Evolutionary conservation across 1,140 invertebrate genomes (phyloP), one percentile per base, ranked within the genome.

Genomic region (Mizuhopecten yessoensis): DNA sequence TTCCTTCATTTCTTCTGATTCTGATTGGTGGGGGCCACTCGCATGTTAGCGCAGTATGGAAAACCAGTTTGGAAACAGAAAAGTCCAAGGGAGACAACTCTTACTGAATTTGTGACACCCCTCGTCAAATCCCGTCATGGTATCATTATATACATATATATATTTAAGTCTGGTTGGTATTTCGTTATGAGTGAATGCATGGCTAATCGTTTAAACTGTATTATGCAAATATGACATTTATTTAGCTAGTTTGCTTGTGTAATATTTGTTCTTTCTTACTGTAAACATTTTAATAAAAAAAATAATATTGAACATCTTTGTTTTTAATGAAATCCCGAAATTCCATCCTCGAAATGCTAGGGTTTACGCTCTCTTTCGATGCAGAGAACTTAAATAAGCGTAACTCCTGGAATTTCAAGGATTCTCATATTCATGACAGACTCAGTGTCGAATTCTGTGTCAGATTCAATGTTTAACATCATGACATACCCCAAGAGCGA

Each of bases 151-250:
- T 29, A 75, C 7, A 75, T 5, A 29, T 75, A 75, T 29, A 75
- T 75, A 75, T 75, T 75, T 75, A 75, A 29, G 57, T 75, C 57
- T 75, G 57, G 57, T 75, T 75, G 57, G 57, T 75, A 75, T 75
- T 75, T 75, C 57, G 57, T 75, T 75, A 75, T 75, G 57, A 75
- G 57, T 75, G 57, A 75, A 75, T 75, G 57, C 57, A 75, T 75
- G 57, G 57, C 57, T 75, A 75, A 75, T 29, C 29, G 57, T 75
- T 75, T 29, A 75, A 45, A 75, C n/a, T 75, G 57, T 75, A 75
- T 75, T 17, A 29, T 75, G 57, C 57, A 75, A 75, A 75, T 57
- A 57, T 75, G 57, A 75, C 57, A 75, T 75, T 75, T 75, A 75
- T 75, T 75, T 75, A 75, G 57, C 57, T 75, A 75, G 57, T 75